Evolutionary conservation across 2,888 invertebrate species (phyloP).

Genomic region (Sminthurinus aureus): DNA sequence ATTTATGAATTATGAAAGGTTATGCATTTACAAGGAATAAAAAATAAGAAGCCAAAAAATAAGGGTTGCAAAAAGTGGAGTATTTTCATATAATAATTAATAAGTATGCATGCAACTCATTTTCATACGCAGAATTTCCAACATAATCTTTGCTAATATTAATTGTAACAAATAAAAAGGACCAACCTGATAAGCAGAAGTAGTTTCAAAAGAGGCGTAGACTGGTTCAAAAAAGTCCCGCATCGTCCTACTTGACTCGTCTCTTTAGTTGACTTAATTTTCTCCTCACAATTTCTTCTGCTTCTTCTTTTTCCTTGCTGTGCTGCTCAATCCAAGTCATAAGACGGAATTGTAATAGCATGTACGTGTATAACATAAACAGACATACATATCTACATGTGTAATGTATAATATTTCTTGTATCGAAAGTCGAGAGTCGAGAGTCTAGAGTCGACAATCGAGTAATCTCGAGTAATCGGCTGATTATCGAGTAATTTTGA

Average conservation of each 20-base stretch:
- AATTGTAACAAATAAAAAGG: too few relatives aligned
- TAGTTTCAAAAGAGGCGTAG: conserved; percentile 13
- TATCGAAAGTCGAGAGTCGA: background rate
- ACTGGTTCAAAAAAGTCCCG: conserved; percentile 37
- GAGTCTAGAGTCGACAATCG: background rate
- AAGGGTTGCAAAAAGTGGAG: too few relatives aligned
- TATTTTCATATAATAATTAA: too few relatives aligned
- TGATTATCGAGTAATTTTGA: conserved; percentile 15
- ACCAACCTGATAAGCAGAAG: conserved; percentile 32
- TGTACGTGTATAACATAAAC: too few relatives aligned
- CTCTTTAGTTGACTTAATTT: background rate
- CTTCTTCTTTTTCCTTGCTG: background rate
- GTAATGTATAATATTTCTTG: background rate
- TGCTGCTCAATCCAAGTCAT: too few relatives aligned
- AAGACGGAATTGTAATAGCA: too few relatives aligned
- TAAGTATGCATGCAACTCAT: too few relatives aligned
- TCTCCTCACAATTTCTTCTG: background rate
- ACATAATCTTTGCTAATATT: too few relatives aligned
- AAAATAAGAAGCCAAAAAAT: too few relatives aligned
- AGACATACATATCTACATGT: background rate
- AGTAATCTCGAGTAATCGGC: conserved; percentile 8
- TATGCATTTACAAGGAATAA: too few relatives aligned
- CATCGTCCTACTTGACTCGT: conserved; percentile 31
- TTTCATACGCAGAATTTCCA: too few relatives aligned
- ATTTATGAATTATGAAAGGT: too few relatives aligned